A percentile compares a stretch with the other conserved stretches of the same genome.
Conservation (phyloP, 2,113 vertebrate genomes). For the Nothocercus julius region DNA sequence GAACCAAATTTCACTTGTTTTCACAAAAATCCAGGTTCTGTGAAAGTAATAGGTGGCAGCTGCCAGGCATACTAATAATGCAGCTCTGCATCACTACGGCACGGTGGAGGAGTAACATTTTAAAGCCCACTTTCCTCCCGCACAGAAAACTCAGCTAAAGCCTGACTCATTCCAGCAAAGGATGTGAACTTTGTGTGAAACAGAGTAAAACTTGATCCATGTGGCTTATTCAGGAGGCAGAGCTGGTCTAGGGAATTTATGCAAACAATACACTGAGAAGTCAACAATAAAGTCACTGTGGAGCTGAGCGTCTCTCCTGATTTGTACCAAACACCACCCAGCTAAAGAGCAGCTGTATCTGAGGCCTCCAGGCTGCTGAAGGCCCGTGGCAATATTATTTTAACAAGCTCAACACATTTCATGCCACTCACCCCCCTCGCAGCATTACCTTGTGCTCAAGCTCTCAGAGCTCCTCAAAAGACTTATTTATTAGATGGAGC, state of each 20-base stretch:
- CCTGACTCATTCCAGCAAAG: constrained; percentile 63
- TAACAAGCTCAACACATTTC: constrained; percentile 12
- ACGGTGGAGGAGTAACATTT: constrained; percentile 64
- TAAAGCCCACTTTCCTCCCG: constrained; percentile 62
- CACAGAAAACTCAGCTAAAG: constrained; percentile 47
- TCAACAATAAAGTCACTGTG: constrained; percentile 56
- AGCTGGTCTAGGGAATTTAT: constrained; percentile 41
- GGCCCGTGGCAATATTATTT: constrained; percentile 1
- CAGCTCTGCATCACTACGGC: constrained; percentile 35
- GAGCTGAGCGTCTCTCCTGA: background rate
- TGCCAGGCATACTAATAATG: constrained; percentile 59
- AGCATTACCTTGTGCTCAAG: background rate
- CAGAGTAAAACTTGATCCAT: constrained; percentile 52
- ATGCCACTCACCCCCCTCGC: background rate
- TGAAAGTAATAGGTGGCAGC: constrained; percentile 44
- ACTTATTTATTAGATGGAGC: background rate
- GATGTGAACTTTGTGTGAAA: constrained; percentile 60
- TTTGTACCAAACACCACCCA: constrained; percentile 28
- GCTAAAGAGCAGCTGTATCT: background rate
- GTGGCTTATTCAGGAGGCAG: constrained; percentile 27
- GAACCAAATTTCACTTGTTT: constrained; percentile 10
- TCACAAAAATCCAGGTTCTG: constrained; percentile 55
- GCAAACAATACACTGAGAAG: constrained; percentile 50
- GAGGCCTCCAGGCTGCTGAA: background rate
- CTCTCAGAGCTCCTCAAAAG: background rate